Conservation (phyloP, 92 coral and sea anemone species). For the Palythoa grandis region DNA sequence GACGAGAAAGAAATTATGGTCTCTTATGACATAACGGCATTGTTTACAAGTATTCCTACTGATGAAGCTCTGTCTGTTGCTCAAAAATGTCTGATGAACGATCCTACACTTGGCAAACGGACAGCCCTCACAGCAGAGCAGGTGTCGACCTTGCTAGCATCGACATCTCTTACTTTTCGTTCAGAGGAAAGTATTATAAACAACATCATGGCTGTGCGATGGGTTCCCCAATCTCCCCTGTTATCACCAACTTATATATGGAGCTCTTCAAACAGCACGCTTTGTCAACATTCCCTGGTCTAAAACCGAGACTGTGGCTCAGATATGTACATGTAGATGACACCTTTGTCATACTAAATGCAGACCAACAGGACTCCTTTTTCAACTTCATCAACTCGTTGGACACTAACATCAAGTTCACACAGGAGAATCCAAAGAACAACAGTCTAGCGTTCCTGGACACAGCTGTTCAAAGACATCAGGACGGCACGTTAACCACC, state of each 20-base stretch:
- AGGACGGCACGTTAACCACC: constrained; percentile 30
- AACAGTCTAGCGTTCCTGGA: neutral
- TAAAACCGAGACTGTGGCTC: constrained; percentile 39
- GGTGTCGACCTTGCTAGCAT: too few species aligned
- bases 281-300: constrained; percentile 24
- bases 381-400: too few species aligned
- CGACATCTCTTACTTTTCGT: too few species aligned
- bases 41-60: constrained; percentile 46
- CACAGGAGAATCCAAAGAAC: too few species aligned
- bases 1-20: constrained; percentile 32
- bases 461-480: too few species aligned
- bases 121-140: constrained; percentile 4
- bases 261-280: neutral
- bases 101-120: constrained; percentile 4
- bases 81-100: constrained; percentile 29
- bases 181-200: too few species aligned
- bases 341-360: too few species aligned
- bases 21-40: constrained; percentile 33
- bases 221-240: too few species aligned
- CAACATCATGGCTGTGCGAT: too few species aligned
- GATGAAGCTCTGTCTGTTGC: neutral
- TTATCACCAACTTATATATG: neutral
- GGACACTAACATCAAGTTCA: too few species aligned
- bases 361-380: too few species aligned
- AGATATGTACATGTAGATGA: too few species aligned